Evolutionary conservation across 2,888 invertebrate species (phyloP).

Genomic region (Pimpla rufipes): DNA sequence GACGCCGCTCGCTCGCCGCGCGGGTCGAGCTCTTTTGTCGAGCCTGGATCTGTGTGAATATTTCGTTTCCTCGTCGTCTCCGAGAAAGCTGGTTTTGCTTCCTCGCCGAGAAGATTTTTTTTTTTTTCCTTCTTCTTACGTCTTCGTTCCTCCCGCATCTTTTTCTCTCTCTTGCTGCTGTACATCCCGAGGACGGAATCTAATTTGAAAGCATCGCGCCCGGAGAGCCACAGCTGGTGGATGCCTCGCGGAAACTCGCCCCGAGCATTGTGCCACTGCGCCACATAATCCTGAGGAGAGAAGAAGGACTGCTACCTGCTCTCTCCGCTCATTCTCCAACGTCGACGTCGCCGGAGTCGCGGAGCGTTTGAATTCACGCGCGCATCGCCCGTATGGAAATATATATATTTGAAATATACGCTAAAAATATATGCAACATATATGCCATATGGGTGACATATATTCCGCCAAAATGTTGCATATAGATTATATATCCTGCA

Average conservation of each 20-base stretch:
- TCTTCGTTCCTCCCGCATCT: slow-evolving; percentile 20
- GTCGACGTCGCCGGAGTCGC: slow-evolving; percentile 1
- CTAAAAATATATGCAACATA: too few relatives aligned
- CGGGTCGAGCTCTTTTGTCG: slow-evolving; percentile 39
- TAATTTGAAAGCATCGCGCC: slow-evolving; percentile 79
- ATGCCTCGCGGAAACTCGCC: slow-evolving; percentile 45
- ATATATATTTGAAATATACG: too few relatives aligned
- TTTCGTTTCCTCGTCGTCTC: slow-evolving; percentile 12
- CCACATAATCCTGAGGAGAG: slow-evolving; percentile 52
- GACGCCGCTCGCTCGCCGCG: background rate
- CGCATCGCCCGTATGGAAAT: too few relatives aligned
- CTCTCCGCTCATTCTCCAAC: slow-evolving; percentile 9
- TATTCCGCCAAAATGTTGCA: too few relatives aligned
- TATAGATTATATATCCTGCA: too few relatives aligned
- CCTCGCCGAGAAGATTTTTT: slow-evolving; percentile 42
- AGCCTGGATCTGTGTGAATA: slow-evolving; percentile 39
- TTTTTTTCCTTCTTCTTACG: slow-evolving; percentile 26
- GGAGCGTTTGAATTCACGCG: slow-evolving; percentile 49
- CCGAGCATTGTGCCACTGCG: slow-evolving; percentile 57
- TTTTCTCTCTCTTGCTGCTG: slow-evolving; percentile 7
- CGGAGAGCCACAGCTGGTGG: slow-evolving; percentile 67
- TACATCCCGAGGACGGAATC: slow-evolving; percentile 66
- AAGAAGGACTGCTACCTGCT: slow-evolving; percentile 16
- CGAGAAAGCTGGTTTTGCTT: slow-evolving; percentile 12
- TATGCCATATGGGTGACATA: too few relatives aligned